phyloP scores from a whole-genome alignment of 2,797 vertebrate species.

The Botia kubotai region DNA sequence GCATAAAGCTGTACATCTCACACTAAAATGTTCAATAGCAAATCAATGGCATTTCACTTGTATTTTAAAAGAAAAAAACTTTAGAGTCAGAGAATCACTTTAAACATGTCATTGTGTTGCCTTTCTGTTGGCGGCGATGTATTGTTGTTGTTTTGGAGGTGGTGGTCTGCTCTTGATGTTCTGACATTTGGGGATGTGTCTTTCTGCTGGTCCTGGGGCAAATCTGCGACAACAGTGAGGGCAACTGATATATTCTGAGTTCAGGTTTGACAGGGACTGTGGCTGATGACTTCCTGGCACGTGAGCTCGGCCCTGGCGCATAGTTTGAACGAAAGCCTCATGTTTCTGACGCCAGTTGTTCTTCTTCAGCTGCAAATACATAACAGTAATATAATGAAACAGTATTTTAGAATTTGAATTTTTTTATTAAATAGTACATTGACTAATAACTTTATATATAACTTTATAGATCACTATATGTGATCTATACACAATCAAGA shows the following conservation, averaged over 20 bases:
- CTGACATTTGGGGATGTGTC: conserved; percentile 81
- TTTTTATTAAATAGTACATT: too few relatives aligned
- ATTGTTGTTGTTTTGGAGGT: conserved; percentile 53
- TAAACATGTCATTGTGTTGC: not conserved
- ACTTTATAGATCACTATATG: too few relatives aligned
- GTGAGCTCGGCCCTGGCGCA: conserved; percentile 68
- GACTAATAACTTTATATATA: too few relatives aligned
- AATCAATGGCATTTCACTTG: not conserved
- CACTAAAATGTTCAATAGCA: not conserved
- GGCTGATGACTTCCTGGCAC: conserved; percentile 66
- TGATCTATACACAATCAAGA: too few relatives aligned
- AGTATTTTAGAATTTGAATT: too few relatives aligned
- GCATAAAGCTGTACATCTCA: not conserved
- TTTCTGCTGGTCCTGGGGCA: conserved; percentile 75
- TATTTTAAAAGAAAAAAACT: not conserved
- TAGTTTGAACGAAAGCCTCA: conserved; percentile 69
- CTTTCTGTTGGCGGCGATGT: not conserved
- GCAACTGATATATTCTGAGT: conserved; percentile 77
- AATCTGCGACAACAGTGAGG: conserved; percentile 79
- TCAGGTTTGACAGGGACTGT: conserved; percentile 61
- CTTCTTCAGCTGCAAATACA: conserved; percentile 65
- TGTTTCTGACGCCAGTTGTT: conserved; percentile 78
- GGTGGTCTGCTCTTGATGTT: conserved; percentile 75
- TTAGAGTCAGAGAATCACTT: not conserved
- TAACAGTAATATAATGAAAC: too few relatives aligned